These are phyloP conservation scores for Micropoecilia bifurca DNA, from an alignment of 2,797 vertebrate species.

Conservation along the genomic window DNA sequence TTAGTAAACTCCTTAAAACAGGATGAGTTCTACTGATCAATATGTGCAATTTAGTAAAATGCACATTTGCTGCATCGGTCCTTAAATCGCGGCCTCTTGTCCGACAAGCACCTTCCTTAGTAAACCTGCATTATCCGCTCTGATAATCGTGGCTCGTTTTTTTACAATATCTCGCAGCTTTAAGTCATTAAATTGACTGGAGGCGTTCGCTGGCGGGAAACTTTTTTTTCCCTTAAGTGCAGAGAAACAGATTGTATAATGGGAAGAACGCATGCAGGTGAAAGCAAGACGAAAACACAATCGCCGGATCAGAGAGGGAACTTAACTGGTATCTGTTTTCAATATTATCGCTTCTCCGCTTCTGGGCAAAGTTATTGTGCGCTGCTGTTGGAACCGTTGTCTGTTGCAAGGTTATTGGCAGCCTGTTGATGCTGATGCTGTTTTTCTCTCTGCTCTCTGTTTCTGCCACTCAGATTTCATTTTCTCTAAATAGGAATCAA, in stretches of 20 bases:
- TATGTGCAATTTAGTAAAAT: background rate
- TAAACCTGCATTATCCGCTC: background rate
- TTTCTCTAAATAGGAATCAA: background rate
- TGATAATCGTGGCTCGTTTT: background rate
- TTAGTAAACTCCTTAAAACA: background rate
- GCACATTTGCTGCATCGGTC: background rate
- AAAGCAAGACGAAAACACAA: background rate
- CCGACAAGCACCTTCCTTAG: no score
- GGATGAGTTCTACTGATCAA: background rate
- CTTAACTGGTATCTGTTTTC: background rate
- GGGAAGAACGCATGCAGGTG: background rate
- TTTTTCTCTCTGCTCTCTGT: background rate
- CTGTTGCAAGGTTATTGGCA: constrained; percentile 5
- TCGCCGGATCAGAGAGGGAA: background rate
- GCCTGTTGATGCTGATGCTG: background rate
- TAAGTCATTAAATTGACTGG: background rate
- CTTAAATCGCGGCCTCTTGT: background rate
- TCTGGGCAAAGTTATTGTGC: constrained; percentile 10
- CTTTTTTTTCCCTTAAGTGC: background rate
- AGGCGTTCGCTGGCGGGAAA: background rate
- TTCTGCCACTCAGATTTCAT: background rate
- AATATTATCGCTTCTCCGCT: background rate
- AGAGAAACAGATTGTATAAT: background rate
- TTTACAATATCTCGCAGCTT: background rate
- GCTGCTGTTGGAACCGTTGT: background rate